Evolutionary conservation across 2,888 invertebrate species (phyloP).

Genomic region (Darwinula stevensoni): DNA sequence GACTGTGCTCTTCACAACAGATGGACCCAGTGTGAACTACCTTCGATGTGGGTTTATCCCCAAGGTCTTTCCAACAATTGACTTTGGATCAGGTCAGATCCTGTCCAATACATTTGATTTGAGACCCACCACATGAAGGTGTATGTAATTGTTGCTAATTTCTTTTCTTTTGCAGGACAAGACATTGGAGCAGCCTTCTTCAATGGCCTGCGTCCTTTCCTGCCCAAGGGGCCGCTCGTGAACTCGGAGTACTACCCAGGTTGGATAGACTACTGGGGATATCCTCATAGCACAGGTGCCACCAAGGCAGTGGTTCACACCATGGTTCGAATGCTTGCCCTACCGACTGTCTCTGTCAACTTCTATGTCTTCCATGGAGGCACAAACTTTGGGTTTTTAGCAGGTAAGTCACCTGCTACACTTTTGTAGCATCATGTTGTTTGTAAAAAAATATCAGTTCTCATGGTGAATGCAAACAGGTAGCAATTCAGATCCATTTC

Average conservation of each 20-base stretch:
- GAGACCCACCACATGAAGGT: no score
- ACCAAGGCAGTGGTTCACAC: constrained; percentile 27
- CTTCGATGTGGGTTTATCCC: constrained; percentile 45
- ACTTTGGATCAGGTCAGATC: constrained; percentile 29
- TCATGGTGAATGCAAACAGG: constrained; percentile 11
- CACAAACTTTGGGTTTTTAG: constrained; percentile 15
- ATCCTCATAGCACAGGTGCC: constrained; percentile 25
- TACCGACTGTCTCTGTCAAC: constrained; percentile 15
- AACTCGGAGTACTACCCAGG: constrained; percentile 79
- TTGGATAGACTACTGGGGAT: constrained; percentile 71
- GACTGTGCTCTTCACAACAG: constrained; percentile 53
- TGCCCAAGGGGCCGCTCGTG: constrained; percentile 40
- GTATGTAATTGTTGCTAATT: constrained; percentile 4
- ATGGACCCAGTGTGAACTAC: constrained; percentile 25
- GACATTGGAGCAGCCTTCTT: no score
- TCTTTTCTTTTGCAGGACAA: no score
- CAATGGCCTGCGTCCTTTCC: constrained; percentile 19
- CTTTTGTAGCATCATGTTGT: constrained; percentile 27
- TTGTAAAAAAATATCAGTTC: no score
- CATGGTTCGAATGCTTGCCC: constrained; percentile 24
- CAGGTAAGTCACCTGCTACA: constrained; percentile 11
- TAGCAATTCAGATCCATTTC: constrained; percentile 20
- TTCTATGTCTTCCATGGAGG: constrained; percentile 18
- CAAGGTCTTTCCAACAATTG: constrained; percentile 32
- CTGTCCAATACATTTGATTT: constrained; percentile 19